Percentiles rank a stretch among this genome's conserved stretches.
These are phyloP conservation scores for Menidia menidia DNA, from an alignment of 2,797 vertebrate species.

Conservation along the genomic window DNA sequence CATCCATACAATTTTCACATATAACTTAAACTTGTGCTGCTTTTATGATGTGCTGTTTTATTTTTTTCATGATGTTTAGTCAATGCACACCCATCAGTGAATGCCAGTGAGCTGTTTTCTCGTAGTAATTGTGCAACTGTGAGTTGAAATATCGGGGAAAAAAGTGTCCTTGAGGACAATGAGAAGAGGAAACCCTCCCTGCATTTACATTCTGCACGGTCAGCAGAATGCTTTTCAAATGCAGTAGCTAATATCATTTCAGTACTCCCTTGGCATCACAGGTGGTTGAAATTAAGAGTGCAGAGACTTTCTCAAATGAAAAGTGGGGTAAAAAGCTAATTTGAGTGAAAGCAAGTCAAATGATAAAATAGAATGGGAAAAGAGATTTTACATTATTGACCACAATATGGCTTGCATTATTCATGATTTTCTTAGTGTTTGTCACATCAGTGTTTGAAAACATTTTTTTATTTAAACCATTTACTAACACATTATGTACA, in stretches of 20 bases:
- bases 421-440: background rate
- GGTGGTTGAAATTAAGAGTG: constrained; percentile 34
- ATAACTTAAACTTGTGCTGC: background rate
- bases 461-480: background rate
- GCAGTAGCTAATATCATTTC: constrained; percentile 27
- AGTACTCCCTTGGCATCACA: constrained; percentile 24
- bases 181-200: constrained; percentile 61
- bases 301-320: constrained; percentile 18
- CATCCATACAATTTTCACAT: background rate
- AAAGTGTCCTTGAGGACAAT: constrained; percentile 24
- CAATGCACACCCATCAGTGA: background rate
- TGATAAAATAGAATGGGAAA: constrained; percentile 4
- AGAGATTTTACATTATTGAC: background rate
- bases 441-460: background rate
- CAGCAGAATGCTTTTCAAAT: constrained; percentile 48
- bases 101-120: background rate
- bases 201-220: constrained; percentile 40
- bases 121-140: constrained; percentile 7
- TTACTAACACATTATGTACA: background rate
- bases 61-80: constrained; percentile 15
- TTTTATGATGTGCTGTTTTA: background rate
- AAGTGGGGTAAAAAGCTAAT: constrained; percentile 11
- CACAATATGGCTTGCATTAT: background rate
- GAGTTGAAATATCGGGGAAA: background rate
- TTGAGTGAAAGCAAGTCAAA: constrained; percentile 1